Conservation (phyloP, 2,797 vertebrate species). For the Centropyge bicolor region DNA sequence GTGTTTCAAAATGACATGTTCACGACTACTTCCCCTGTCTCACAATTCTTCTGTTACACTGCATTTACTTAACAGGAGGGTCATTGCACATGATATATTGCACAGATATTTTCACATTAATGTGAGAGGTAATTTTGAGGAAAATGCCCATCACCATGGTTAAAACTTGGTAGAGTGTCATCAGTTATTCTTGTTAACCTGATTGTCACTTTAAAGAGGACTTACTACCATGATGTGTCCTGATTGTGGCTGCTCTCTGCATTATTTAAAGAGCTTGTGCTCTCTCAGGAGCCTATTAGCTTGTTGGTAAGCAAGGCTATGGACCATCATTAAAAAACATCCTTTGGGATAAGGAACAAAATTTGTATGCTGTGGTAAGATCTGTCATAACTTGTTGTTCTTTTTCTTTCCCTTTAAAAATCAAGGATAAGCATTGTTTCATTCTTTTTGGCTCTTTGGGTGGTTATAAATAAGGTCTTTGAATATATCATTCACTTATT, state of each 20-base stretch:
- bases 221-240: conserved; percentile 1
- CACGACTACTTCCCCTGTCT: background rate
- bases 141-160: background rate
- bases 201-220: background rate
- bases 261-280: conserved; percentile 18
- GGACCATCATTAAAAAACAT: conserved; percentile 36
- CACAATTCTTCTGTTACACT: conserved; percentile 2
- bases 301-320: conserved; percentile 27
- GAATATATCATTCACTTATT: conserved; percentile 7
- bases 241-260: background rate
- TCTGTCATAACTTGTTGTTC: background rate
- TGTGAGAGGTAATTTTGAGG: background rate
- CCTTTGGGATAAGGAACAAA: conserved; percentile 26
- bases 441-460: background rate
- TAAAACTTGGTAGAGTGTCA: background rate
- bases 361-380: background rate
- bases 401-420: background rate
- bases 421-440: background rate
- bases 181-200: background rate
- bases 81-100: background rate
- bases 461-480: conserved; percentile 2
- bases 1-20: background rate
- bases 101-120: background rate
- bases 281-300: conserved; percentile 53
- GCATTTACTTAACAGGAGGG: background rate